phyloP scores from a whole-genome alignment of 1,140 invertebrate species.

The Sinonovacula constricta region DNA sequence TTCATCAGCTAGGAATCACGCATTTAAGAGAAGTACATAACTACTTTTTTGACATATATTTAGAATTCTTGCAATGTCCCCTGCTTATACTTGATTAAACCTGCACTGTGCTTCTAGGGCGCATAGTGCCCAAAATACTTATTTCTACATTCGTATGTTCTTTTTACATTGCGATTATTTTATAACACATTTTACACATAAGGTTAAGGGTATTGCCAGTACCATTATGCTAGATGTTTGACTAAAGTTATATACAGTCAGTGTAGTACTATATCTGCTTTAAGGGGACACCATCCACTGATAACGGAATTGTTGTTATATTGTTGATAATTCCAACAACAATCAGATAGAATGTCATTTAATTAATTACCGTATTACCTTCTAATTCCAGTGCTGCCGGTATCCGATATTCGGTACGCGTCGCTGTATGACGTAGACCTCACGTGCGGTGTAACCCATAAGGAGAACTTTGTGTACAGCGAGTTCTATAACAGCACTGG shows the following conservation, averaged over 20 bases:
- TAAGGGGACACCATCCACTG: background rate
- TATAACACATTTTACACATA: too few relatives aligned
- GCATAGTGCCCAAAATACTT: too few relatives aligned
- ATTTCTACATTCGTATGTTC: too few relatives aligned
- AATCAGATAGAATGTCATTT: background rate
- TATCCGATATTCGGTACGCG: background rate
- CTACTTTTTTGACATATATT: too few relatives aligned
- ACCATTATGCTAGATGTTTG: background rate
- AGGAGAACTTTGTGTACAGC: background rate
- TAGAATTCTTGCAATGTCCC: too few relatives aligned
- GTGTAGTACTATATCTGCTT: background rate
- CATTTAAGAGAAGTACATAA: too few relatives aligned
- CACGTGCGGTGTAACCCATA: background rate
- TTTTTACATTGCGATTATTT: too few relatives aligned
- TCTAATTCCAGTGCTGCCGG: background rate
- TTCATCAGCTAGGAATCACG: too few relatives aligned
- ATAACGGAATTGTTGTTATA: background rate
- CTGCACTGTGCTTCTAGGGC: too few relatives aligned
- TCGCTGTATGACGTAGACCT: background rate
- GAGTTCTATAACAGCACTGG: background rate
- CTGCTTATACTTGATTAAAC: too few relatives aligned
- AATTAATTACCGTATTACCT: background rate
- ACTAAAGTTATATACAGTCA: background rate
- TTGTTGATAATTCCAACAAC: background rate
- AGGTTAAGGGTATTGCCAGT: background rate